A percentile compares a stretch with the other conserved stretches of the same genome.
Evolutionary conservation across 2,888 invertebrate species (phyloP).

Genomic region (Coremacera marginata): DNA sequence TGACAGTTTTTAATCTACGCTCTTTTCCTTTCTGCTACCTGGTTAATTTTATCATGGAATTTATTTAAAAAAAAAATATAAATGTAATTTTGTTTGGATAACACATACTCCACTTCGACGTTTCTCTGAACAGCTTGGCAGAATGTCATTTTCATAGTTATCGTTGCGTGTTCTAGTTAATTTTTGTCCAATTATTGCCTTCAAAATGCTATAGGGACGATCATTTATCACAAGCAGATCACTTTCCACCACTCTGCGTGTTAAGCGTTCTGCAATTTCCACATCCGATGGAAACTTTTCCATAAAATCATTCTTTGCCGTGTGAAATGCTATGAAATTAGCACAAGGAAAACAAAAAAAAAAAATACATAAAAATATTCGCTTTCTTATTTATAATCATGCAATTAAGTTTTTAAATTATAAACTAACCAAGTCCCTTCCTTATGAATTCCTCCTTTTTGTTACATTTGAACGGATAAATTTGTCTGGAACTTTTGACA

Average conservation of each 20-base stretch:
- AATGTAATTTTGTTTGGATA: neutral
- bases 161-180: constrained; percentile 45
- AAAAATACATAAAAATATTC: no score
- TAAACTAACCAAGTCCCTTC: constrained; percentile 80
- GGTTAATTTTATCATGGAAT: no score
- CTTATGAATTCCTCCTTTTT: constrained; percentile 85
- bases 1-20: no score
- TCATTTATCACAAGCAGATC: constrained; percentile 51
- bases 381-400: no score
- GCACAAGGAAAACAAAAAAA: neutral
- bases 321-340: constrained; percentile 46
- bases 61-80: neutral
- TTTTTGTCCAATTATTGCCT: constrained; percentile 55
- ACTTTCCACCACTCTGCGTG: constrained; percentile 69
- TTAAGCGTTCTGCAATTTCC: constrained; percentile 78
- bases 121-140: constrained; percentile 39
- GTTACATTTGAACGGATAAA: constrained; percentile 82
- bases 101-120: constrained; percentile 50
- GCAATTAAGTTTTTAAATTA: neutral
- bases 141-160: constrained; percentile 46
- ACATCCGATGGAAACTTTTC: constrained; percentile 86
- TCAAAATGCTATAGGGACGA: constrained; percentile 57
- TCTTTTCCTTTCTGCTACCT: no score
- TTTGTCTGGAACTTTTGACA: constrained; percentile 78
- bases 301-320: constrained; percentile 76